Evolutionary conservation across 2,888 invertebrate species (phyloP).

Genomic region (Volucella zonaria): DNA sequence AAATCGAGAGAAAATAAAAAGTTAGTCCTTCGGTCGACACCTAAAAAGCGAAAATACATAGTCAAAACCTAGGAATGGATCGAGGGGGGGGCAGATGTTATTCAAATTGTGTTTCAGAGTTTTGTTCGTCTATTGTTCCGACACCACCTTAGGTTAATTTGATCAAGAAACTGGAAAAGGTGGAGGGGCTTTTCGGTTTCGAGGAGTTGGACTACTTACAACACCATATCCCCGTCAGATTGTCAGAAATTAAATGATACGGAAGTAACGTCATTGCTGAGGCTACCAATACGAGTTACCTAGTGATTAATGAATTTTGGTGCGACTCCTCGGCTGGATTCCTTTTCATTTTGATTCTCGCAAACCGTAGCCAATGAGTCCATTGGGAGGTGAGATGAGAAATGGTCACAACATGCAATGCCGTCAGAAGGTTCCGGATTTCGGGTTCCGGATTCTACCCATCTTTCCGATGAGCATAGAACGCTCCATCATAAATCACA

Average conservation of each 20-base stretch:
- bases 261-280: conserved; percentile 46
- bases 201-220: background rate
- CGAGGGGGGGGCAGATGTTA: conserved; percentile 5
- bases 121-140: conserved; percentile 7
- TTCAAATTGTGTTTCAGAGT: conserved; percentile 28
- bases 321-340: background rate
- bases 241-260: conserved; percentile 34
- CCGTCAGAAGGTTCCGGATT: background rate
- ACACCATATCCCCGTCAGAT: background rate
- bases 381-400: conserved; percentile 25
- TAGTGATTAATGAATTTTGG: conserved; percentile 51
- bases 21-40: conserved; percentile 8
- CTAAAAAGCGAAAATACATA: background rate
- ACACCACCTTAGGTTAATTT: background rate
- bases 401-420: conserved; percentile 11
- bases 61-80: background rate
- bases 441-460: background rate
- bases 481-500: conserved; percentile 53
- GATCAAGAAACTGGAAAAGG: background rate
- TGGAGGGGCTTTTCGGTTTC: background rate
- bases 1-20: conserved; percentile 4
- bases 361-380: background rate
- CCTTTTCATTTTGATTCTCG: conserved; percentile 27
- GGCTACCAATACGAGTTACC: background rate
- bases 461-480: background rate